Base-by-base conservation (phyloP, 2,888 invertebrate genomes). In the Cepaea hortensis region DNA sequence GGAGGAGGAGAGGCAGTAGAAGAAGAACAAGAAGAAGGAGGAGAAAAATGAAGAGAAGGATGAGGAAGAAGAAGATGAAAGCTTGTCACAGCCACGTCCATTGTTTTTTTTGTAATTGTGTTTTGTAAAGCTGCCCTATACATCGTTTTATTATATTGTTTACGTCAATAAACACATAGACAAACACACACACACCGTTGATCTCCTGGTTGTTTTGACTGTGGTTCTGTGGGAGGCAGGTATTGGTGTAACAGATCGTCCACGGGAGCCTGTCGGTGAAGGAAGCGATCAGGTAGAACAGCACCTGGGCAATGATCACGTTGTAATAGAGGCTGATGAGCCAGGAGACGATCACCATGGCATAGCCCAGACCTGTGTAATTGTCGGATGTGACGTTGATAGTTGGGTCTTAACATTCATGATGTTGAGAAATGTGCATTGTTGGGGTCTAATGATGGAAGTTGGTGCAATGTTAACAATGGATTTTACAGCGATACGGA, bases 251-350 rank as follows among this genome's bases (percentile, higher is more conserved):
- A 87, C 95, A 95, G n/a, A 87, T 88, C 6, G 91, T 89, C 95
- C 94, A 95, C 1, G 94, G 95, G 61, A 95, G 89, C 55, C 89
- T 89, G 18, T 91, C 89, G 9, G 92, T 92, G 90, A 94, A 93
- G 2, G 94, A 94, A 11, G 93, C 90, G 84, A 93, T 92, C 81
- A 94, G 90, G 89, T 93, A 95, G 87, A 93, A 93, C 72, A 94
- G 83, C 23, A 92, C 92, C 89, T 94, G 94, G 13, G 94, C 90
- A 62, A 95, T 93, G 87, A 95, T 91, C 35, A 95, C 94, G 89
- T 94, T 94, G 89, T 95, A 95, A 88, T 94, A 95, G 85, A 94
- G 87, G 48, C 92, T 92, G 23, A 94, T 92, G 62, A 94, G 76
- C 90, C 91, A 91, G 72, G 93, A 93, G 0, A 93, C 92, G 50